Evolutionary conservation across 2,888 invertebrate species (phyloP), one percentile per base, ranked within the genome.

Genomic region (Vesta saturnalis): DNA sequence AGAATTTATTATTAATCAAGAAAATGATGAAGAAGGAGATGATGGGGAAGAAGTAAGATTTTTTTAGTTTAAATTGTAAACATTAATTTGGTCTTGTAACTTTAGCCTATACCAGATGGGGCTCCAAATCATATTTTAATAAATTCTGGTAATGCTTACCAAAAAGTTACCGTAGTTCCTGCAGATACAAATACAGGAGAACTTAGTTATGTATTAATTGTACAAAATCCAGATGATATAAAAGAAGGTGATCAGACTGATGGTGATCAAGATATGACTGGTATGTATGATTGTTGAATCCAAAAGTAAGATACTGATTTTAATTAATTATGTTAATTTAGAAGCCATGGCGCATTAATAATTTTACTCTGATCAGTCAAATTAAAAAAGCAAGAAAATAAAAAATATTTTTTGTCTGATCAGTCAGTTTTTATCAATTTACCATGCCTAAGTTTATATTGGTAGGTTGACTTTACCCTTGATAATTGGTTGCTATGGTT

Each of bases 131-230:
- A 86, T 69, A 86, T 88, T 73, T 81, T 88, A 10, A 84, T 88
- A 8, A 87, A 87, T 79, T 85, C 88, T 16, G 87, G 87, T 4
- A 91, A 90, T 74, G 86, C 88, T 1, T 94, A 89, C 82, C 94
- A 94, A 83, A 91, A 94, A 0, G 92, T 95, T 0, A 94, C 95
- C 0, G 89, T 95, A 71, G 91, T 95, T 57, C 95, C 95, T 0
- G 91, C 94, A 0, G 92, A 93, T 72, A 87, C 88, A 0, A 89
- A 89, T 76, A 88, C 89, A 21, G 93, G 92, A 0, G 95, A 95
- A 85, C 89, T 95, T 35, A 94, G 94, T 84, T 96, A 95, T 79
- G 94, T 96, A 0, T 87, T 96, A 12, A 94, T 96, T 64, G 94
- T 96, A 10, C 92, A 92, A 77, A 86, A 87, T 62, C 86, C 86